phyloP scores from a whole-genome alignment of 2,113 vertebrate species.

The Tupaia chinensis region DNA sequence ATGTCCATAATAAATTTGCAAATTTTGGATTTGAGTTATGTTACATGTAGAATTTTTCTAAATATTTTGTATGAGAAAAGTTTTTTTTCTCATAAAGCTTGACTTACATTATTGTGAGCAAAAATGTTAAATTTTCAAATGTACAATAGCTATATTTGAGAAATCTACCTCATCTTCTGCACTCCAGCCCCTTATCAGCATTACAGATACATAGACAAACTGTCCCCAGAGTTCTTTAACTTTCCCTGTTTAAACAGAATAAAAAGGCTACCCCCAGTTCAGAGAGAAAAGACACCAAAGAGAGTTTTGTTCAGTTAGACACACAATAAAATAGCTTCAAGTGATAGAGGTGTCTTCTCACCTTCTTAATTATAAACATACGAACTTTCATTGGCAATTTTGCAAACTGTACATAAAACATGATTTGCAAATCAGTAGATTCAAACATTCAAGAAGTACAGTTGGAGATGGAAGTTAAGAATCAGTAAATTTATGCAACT shows the following conservation, averaged over 20 bases:
- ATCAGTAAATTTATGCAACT: conserved; percentile 71
- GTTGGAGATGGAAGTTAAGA: background rate
- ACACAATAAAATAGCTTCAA: conserved; percentile 47
- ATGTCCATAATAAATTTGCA: background rate
- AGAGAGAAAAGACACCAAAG: conserved; percentile 20
- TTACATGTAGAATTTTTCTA: conserved; percentile 47
- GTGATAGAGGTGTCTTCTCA: background rate
- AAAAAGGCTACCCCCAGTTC: background rate
- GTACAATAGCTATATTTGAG: background rate
- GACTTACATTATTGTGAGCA: conserved; percentile 29
- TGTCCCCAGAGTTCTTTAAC: background rate
- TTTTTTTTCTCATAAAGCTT: background rate
- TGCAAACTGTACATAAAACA: conserved; percentile 13
- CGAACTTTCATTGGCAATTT: background rate
- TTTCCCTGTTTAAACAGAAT: background rate
- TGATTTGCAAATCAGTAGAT: conserved; percentile 15
- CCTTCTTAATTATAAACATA: background rate
- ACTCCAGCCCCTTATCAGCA: background rate
- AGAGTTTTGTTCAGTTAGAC: conserved; percentile 22
- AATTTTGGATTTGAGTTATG: conserved; percentile 21
- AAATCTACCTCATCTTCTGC: background rate
- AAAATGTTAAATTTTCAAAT: conserved; percentile 8
- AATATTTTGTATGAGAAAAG: conserved; percentile 17
- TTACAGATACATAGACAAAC: background rate
- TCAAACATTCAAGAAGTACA: conserved; percentile 26